phyloP scores from a whole-genome alignment of 2,888 invertebrate genomes.

The Emmelina monodactyla region DNA sequence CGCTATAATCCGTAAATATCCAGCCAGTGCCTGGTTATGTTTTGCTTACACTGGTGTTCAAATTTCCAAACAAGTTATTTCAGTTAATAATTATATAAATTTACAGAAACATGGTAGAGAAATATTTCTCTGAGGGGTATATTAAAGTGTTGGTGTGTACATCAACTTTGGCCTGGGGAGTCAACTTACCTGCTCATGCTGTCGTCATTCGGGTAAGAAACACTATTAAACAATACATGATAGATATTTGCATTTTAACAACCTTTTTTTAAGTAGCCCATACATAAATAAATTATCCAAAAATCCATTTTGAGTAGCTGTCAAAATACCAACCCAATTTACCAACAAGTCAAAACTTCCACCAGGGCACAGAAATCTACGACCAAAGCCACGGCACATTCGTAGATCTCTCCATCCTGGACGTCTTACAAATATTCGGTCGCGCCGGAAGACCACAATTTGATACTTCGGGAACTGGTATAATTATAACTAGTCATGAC shows the following conservation, averaged over 20 bases:
- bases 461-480: constrained; percentile 92
- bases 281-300: too few relatives aligned
- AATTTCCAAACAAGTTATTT: not conserved
- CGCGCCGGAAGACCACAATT: constrained; percentile 98
- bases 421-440: constrained; percentile 98
- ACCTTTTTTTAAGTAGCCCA: too few relatives aligned
- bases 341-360: not conserved
- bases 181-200: constrained; percentile 98
- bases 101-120: constrained; percentile 81
- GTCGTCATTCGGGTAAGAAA: constrained; percentile 89
- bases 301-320: too few relatives aligned
- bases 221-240: too few relatives aligned
- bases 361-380: constrained; percentile 97
- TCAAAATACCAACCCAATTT: too few relatives aligned
- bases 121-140: constrained; percentile 86
- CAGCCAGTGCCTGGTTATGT: too few relatives aligned
- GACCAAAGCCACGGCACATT: constrained; percentile 94
- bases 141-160: constrained; percentile 94
- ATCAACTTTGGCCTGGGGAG: constrained; percentile 99
- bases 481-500: constrained; percentile 92
- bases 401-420: constrained; percentile 94
- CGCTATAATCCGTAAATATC: too few relatives aligned
- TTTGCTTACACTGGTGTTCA: too few relatives aligned
- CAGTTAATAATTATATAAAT: not conserved
- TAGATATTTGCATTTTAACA: too few relatives aligned